Evolutionary conservation across 2,797 vertebrate genomes (phyloP).

Genomic region (Premnoplex brunnescens): DNA sequence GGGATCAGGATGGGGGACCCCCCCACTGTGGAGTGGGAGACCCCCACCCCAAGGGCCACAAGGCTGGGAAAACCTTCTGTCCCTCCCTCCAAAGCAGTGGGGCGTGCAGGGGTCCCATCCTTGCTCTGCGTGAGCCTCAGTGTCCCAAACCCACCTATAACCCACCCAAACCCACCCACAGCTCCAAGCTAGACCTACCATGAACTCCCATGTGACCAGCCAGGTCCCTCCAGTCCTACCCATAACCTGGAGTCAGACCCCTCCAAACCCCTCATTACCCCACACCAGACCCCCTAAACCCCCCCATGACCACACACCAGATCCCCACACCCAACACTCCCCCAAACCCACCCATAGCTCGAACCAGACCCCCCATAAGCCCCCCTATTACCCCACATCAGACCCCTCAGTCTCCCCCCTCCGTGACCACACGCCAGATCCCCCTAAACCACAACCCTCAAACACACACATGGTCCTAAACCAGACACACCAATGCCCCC

Average conservation of each 20-base stretch:
- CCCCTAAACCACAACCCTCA: not conserved
- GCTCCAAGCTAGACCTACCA: too few relatives aligned
- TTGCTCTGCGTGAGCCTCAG: not conserved
- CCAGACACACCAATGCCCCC: not conserved
- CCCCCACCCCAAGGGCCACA: not conserved
- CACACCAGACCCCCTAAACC: not conserved
- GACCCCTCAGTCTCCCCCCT: not conserved
- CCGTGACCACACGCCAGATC: not conserved
- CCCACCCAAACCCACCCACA: too few relatives aligned
- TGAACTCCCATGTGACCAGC: not conserved
- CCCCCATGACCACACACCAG: too few relatives aligned
- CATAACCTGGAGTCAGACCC: too few relatives aligned
- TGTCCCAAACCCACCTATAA: too few relatives aligned
- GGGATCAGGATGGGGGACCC: not conserved
- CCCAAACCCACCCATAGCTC: not conserved
- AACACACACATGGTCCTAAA: not conserved
- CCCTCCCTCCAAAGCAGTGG: accelerated
- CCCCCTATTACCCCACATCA: too few relatives aligned
- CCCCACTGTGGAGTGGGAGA: too few relatives aligned
- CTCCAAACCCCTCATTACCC: not conserved
- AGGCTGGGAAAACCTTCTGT: not conserved
- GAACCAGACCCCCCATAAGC: not conserved
- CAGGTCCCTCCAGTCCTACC: too few relatives aligned
- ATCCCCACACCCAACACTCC: not conserved
- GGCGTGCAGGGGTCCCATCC: too few relatives aligned